phyloP scores from a whole-genome alignment of 2,113 vertebrate genomes.

The Psammodynastes pulverulentus region DNA sequence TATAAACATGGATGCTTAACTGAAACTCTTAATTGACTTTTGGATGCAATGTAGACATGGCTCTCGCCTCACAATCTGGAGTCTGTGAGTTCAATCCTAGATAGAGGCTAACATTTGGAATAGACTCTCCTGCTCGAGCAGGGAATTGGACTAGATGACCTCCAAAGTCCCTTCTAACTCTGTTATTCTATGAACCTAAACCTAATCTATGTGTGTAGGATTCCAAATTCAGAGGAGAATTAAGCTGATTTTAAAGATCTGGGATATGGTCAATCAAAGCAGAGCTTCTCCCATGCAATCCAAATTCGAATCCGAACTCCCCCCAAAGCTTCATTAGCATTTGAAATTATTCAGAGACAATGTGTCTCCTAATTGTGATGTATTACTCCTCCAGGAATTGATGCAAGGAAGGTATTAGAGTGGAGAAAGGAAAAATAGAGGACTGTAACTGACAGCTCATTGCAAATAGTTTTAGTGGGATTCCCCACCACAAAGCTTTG shows the following conservation, averaged over 20 bases:
- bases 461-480: not conserved
- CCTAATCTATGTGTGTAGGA: no score
- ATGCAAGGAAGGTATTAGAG: not conserved
- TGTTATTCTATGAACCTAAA: no score
- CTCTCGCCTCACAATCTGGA: no score
- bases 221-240: not conserved
- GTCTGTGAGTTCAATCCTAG: no score
- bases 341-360: not conserved
- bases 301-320: not conserved
- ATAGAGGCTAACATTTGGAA: no score
- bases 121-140: no score
- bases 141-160: no score
- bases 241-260: not conserved
- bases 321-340: not conserved
- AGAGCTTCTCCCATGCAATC: not conserved
- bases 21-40: not conserved
- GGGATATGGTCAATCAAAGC: not conserved
- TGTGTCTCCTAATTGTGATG: not conserved
- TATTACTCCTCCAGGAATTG: not conserved
- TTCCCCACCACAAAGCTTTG: not conserved
- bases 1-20: not conserved
- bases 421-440: not conserved
- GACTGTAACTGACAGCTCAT: not conserved
- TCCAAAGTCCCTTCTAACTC: no score
- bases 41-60: not conserved